Conservation (phyloP, 2,113 vertebrate species). For the Pollachius pollachius region DNA sequence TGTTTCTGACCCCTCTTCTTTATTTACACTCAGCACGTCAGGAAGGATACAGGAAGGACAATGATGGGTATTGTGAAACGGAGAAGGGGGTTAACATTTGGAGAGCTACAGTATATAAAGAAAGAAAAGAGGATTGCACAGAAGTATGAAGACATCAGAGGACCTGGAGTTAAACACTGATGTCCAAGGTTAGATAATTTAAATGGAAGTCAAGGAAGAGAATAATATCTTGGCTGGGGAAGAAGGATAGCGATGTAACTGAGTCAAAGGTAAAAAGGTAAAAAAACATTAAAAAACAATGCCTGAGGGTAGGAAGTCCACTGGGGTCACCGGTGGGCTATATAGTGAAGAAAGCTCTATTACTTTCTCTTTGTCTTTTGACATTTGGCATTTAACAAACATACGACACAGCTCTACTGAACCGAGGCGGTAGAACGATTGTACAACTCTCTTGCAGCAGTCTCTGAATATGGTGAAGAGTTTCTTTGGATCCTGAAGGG, state of each 20-base stretch:
- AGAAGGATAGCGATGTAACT: constrained; percentile 72
- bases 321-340: constrained; percentile 76
- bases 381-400: constrained; percentile 77
- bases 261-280: constrained; percentile 26
- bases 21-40: constrained; percentile 38
- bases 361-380: constrained; percentile 17
- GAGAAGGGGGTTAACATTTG: constrained; percentile 30
- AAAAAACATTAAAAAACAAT: constrained; percentile 58
- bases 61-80: not conserved
- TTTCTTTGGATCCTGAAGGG: too few relatives aligned
- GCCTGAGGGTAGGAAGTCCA: constrained; percentile 85
- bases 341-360: constrained; percentile 7
- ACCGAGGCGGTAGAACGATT: too few relatives aligned
- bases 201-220: constrained; percentile 76
- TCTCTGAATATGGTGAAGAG: too few relatives aligned
- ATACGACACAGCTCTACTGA: constrained; percentile 40
- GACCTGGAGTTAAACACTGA: constrained; percentile 76
- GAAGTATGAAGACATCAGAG: constrained; percentile 84
- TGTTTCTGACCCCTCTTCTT: constrained; percentile 3
- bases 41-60: constrained; percentile 3
- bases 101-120: constrained; percentile 73
- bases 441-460: too few relatives aligned
- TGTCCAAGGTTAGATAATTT: constrained; percentile 79
- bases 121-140: constrained; percentile 74
- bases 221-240: constrained; percentile 76